Evolutionary conservation across 2,888 invertebrate genomes (phyloP).

Genomic region (Drosophila percnosoma): DNA sequence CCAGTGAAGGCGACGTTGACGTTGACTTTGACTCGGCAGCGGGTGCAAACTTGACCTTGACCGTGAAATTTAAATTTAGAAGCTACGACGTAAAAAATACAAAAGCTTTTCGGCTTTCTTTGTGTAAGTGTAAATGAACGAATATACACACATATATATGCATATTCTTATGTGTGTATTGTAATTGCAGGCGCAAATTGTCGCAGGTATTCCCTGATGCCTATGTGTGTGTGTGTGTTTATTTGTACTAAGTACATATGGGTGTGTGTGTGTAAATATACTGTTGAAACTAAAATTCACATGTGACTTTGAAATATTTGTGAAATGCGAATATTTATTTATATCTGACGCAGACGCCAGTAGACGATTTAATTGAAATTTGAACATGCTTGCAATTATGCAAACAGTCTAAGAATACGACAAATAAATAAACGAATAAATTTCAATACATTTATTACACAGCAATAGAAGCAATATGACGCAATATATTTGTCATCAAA

Average conservation of each 20-base stretch:
- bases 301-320: conserved; percentile 23
- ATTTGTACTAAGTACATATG: not conserved
- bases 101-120: conserved; percentile 51
- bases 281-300: conserved; percentile 21
- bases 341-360: conserved; percentile 47
- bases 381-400: conserved; percentile 50
- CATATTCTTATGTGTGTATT: conserved; percentile 3
- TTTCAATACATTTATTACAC: not conserved
- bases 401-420: conserved; percentile 35
- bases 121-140: conserved; percentile 34
- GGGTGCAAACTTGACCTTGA: conserved; percentile 80
- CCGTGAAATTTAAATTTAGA: conserved; percentile 84
- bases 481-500: not conserved
- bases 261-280: not conserved
- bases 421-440: not conserved
- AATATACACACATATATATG: conserved; percentile 8
- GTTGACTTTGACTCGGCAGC: conserved; percentile 61
- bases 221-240: not conserved
- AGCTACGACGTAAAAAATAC: conserved; percentile 73
- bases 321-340: conserved; percentile 44
- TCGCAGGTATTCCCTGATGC: conserved; percentile 39
- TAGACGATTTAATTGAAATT: conserved; percentile 45
- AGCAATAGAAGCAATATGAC: not conserved
- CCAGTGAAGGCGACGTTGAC: conserved; percentile 11
- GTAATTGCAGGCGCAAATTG: conserved; percentile 23